Conservation (phyloP, 1,140 invertebrate species). For the Contarinia nasturtii region DNA sequence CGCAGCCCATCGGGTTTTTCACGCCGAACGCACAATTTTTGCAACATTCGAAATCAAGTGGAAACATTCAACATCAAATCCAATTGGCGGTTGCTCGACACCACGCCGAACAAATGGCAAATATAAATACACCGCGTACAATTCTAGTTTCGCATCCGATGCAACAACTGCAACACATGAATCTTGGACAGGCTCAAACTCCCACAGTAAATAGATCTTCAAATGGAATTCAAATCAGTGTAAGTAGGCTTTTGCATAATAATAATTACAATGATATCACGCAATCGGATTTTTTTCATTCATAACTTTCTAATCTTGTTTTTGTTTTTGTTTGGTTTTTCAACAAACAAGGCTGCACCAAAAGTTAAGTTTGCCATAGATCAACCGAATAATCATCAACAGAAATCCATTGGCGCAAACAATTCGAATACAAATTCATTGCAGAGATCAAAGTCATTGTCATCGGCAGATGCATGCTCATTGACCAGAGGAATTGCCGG, state of each 20-base stretch:
- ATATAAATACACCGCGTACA: slow-evolving; percentile 18
- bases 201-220: slow-evolving; percentile 37
- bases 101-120: slow-evolving; percentile 10
- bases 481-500: slow-evolving; percentile 38
- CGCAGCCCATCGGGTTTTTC: background rate
- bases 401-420: slow-evolving; percentile 3
- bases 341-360: slow-evolving; percentile 4
- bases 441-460: slow-evolving; percentile 63
- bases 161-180: slow-evolving; percentile 6
- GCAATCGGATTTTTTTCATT: too few species aligned
- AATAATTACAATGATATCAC: too few species aligned
- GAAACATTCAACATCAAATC: slow-evolving; percentile 33
- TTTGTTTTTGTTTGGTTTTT: too few species aligned
- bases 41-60: slow-evolving; percentile 39
- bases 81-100: slow-evolving; percentile 14
- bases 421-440: slow-evolving; percentile 6
- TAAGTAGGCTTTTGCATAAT: slow-evolving; percentile 17
- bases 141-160: slow-evolving; percentile 16
- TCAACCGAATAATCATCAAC: slow-evolving; percentile 10
- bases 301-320: background rate
- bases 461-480: slow-evolving; percentile 40
- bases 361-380: slow-evolving; percentile 22
- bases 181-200: slow-evolving; percentile 15
- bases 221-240: slow-evolving; percentile 45
- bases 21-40: slow-evolving; percentile 10